Evolutionary conservation across 2,113 vertebrate genomes (phyloP).

Genomic region (Caretta caretta): DNA sequence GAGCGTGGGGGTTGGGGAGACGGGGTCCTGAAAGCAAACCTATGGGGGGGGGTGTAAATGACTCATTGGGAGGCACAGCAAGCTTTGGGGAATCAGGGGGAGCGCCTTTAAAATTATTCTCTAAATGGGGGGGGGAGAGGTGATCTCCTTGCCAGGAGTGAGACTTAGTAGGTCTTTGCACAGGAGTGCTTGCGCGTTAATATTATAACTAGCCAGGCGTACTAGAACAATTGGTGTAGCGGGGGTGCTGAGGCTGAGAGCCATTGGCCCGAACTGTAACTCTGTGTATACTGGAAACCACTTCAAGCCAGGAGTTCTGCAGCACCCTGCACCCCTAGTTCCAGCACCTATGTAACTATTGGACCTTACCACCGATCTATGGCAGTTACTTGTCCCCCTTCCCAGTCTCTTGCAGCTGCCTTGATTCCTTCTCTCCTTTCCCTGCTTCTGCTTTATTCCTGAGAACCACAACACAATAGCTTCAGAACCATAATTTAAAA

Average conservation of each 20-base stretch:
- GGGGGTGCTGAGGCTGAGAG: too few relatives aligned
- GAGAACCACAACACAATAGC: slow-evolving; percentile 3
- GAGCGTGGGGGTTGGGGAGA: neutral
- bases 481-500: slow-evolving; percentile 60
- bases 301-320: too few relatives aligned
- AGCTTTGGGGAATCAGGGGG: neutral
- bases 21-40: neutral
- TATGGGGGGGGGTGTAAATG: too few relatives aligned
- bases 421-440: neutral
- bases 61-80: neutral
- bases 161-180: neutral
- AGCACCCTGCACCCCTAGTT: too few relatives aligned
- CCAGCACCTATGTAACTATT: too few relatives aligned
- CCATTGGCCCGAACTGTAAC: too few relatives aligned
- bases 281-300: too few relatives aligned
- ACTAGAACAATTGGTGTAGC: too few relatives aligned
- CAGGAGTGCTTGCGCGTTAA: neutral
- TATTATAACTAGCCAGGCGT: too few relatives aligned
- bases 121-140: neutral
- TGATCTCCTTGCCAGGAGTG: neutral
- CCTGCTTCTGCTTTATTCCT: neutral
- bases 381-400: neutral
- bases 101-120: neutral
- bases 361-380: too few relatives aligned
- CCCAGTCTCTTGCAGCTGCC: slow-evolving; percentile 36